Conservation (phyloP, 2,888 invertebrate genomes). For the Carcina quercana region DNA sequence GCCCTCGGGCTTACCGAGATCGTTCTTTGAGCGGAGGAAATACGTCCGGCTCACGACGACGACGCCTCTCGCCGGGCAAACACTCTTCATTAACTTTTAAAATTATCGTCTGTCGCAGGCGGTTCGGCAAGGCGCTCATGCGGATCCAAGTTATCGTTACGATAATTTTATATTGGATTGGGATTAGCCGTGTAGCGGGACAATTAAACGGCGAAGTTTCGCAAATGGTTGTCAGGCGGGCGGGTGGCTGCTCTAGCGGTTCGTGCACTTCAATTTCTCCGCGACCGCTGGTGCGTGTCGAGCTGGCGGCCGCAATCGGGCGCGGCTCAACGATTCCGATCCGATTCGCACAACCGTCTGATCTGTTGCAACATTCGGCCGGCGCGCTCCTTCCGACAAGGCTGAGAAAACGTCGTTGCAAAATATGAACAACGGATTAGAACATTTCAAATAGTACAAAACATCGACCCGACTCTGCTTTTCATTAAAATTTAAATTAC, state of each 20-base stretch:
- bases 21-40: conserved; percentile 49
- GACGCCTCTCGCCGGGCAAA: conserved; percentile 21
- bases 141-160: conserved; percentile 44
- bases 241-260: conserved; percentile 48
- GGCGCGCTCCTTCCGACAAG: conserved; percentile 45
- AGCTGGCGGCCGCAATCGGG: conserved; percentile 67
- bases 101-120: conserved; percentile 29
- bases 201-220: conserved; percentile 57
- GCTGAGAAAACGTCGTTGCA: conserved; percentile 28
- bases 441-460: background rate
- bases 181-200: conserved; percentile 34
- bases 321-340: conserved; percentile 64
- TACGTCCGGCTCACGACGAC: conserved; percentile 7
- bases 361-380: conserved; percentile 48
- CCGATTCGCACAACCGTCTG: conserved; percentile 55
- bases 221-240: conserved; percentile 47
- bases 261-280: conserved; percentile 66
- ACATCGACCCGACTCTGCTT: too few species aligned
- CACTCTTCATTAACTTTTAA: conserved; percentile 37
- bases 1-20: conserved; percentile 52
- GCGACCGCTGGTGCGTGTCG: conserved; percentile 55
- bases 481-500: conserved; percentile 4
- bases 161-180: conserved; percentile 40
- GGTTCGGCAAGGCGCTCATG: conserved; percentile 29
- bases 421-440: conserved; percentile 1